Base-by-base conservation (phyloP, 2,888 invertebrate species). In the Campaea margaritaria region DNA sequence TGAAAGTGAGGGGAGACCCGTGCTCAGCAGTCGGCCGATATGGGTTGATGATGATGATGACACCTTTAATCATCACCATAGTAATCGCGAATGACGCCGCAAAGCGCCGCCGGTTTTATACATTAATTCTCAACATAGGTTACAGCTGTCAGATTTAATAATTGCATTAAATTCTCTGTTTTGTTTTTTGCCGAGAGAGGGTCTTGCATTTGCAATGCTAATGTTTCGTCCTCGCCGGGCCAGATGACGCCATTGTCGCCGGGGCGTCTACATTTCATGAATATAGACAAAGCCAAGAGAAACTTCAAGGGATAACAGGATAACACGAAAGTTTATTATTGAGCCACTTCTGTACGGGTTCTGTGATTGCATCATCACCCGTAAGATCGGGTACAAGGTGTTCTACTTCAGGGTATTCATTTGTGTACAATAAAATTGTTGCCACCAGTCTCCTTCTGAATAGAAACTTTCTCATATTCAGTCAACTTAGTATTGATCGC, bases 81-180 rank as follows among this genome's bases (percentile, higher is more conserved):
- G n/a, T n/a, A n/a, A n/a, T n/a, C n/a, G n/a, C n/a, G n/a, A n/a
- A n/a, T n/a, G n/a, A n/a, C n/a, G n/a, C n/a, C n/a, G n/a, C n/a
- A 21, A 9, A 9, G 31, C 8, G 31, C 31, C 5, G 8, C 31
- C 8, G 10, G 31, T 10, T 1, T 9, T 7, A n/a, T 31, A 31
- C 5, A 31, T 31, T 31, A 21, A 14, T 52, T 11, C 43, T 43
- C 10, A 42, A 44, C 51, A 61, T 52, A 62, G 57, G 58, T 65
- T 65, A 68, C 78, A 79, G 74, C 75, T 74, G 76, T 62, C 69
- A 59, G 66, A 67, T 66, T 69, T 73, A 70, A 73, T 78, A 74
- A 79, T 79, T 74, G 75, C 73, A 77, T 76, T 75, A 77, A 79
- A 78, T 74, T 68, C 58, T 58, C 64, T 75, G 77, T 74, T 78